Percentiles rank a stretch among this genome's conserved stretches.
These are phyloP conservation scores for Melanotaenia pygmaea DNA, from an alignment of 2,797 vertebrate species.

Conservation along the genomic window DNA sequence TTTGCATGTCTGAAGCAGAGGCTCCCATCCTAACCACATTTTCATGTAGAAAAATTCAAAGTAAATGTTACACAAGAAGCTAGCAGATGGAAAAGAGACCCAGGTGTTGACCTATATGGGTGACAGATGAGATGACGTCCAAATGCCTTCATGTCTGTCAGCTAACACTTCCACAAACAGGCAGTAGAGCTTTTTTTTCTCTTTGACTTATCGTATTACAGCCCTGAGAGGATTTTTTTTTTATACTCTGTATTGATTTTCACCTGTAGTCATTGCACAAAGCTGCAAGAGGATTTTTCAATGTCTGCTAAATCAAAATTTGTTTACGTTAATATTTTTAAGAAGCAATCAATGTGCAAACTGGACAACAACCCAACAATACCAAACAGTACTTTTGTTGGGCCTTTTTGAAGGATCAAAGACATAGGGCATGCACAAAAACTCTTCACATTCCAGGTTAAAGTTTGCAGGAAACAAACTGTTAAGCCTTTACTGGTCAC, in stretches of 20 bases:
- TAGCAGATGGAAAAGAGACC: conserved; percentile 33
- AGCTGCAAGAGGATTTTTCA: conserved; percentile 20
- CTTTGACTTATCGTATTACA: conserved; percentile 16
- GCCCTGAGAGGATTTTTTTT: conserved; percentile 1
- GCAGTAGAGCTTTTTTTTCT: conserved; percentile 6
- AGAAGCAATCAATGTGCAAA: conserved; percentile 4
- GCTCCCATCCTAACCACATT: not conserved
- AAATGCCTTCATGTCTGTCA: conserved; percentile 29
- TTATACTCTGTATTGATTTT: conserved; percentile 18
- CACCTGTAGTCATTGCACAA: conserved; percentile 14
- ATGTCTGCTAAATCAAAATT: not conserved
- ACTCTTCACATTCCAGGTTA: not conserved
- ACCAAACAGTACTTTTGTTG: not conserved
- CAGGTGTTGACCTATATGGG: conserved; percentile 38
- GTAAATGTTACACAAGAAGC: conserved; percentile 6
- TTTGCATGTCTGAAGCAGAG: not conserved
- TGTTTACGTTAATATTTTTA: conserved; percentile 6
- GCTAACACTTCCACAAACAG: conserved; percentile 17
- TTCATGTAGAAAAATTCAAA: not conserved
- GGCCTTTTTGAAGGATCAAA: not conserved
- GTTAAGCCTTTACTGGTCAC: conserved; percentile 12
- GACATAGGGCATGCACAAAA: not conserved
- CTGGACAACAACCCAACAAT: not conserved
- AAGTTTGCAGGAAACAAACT: not conserved
- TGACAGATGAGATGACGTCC: conserved; percentile 28